These are phyloP conservation scores for Sapajus apella DNA, from an alignment of 2,113 vertebrate genomes.

Conservation along the genomic window DNA sequence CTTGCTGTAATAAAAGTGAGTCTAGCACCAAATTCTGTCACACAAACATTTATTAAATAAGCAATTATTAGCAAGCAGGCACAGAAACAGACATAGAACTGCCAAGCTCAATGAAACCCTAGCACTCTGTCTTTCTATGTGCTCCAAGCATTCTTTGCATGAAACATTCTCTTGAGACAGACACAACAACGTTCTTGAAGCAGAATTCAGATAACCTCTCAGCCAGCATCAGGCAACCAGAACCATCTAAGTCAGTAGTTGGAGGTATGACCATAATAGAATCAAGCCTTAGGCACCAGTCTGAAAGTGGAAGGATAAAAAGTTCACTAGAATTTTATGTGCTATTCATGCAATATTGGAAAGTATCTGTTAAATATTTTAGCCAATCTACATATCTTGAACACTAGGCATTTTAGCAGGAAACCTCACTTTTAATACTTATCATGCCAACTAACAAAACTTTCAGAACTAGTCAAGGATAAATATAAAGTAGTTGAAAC, in stretches of 20 bases:
- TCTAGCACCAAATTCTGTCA: neutral
- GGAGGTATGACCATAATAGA: neutral
- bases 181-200: neutral
- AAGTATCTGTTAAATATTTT: slow-evolving; percentile 17
- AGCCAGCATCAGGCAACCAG: neutral
- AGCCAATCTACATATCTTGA: neutral
- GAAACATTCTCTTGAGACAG: neutral
- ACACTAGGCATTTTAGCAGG: slow-evolving; percentile 12
- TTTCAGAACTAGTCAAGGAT: neutral
- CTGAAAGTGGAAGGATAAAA: neutral
- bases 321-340: neutral
- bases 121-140: neutral
- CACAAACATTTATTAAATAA: neutral
- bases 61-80: neutral
- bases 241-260: neutral
- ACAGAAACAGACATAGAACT: neutral
- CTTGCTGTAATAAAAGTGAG: neutral
- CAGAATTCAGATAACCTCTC: neutral
- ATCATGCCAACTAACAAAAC: neutral
- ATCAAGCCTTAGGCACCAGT: neutral
- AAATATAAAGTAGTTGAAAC: neutral
- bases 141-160: neutral
- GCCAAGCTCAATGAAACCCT: neutral
- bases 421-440: neutral
- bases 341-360: neutral